Evolutionary conservation across 2,797 vertebrate genomes (phyloP), one percentile per base, ranked within the genome.

Genomic region (Acrossocheilus wenchowensis): DNA sequence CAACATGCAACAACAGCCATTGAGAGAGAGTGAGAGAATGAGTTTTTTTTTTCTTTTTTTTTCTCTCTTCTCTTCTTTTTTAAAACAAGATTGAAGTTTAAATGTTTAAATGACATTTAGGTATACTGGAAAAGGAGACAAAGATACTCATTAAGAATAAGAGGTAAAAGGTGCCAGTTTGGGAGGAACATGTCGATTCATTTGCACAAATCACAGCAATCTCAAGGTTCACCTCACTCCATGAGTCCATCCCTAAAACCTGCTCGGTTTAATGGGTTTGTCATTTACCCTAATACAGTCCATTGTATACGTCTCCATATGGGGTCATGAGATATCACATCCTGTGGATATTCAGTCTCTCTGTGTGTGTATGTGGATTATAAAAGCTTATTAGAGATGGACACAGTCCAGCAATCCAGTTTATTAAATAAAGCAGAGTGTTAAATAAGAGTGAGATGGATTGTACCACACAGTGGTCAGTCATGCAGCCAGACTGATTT

Each of bases 341-440:
- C 79, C 62, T 78, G 34, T 87, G 90, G 90, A 92, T 83, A 90
- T 48, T 75, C 64, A 86, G 90, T 88, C 68, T 81, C 66, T 85
- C 36, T 85, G 39, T 75, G 68, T 79, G 68, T 60, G 45, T 83
- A 34, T 80, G 10, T 45, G 83, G 82, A 84, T 87, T 83, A 81
- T 71, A 43, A 66, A 17, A 80, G 45, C 23, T 86, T 78, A 90
- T 90, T 90, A 91, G 39, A 36, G 74, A 75, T 88, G 85, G 90
- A 89, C 87, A 89, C 88, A 82, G 78, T 86, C 78, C 84, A 91
- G 86, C 84, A 83, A 75, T 78, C 88, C 82, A 52, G 79, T 86
- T 87, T 89, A 89, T 90, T 86, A 36, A 91, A 78, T 88, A 88
- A 91, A 87, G 60, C 23, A 72, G 74, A 64, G 79, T 82, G 80